A percentile compares a stretch with the other conserved stretches of the same genome.
These are phyloP conservation scores for Perca fluviatilis DNA, from an alignment of 2,113 vertebrate species.

Conservation along the genomic window DNA sequence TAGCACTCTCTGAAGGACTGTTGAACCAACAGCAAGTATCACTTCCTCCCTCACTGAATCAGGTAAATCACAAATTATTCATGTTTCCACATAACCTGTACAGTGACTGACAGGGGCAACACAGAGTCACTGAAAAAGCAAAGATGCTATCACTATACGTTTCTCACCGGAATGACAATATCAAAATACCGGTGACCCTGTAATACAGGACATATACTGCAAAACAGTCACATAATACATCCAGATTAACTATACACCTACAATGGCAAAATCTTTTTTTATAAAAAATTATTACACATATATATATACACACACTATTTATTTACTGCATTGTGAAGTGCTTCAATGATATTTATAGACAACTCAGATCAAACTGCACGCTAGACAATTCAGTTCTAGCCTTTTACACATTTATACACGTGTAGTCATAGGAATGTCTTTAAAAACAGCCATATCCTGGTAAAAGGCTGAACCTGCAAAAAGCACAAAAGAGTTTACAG, in stretches of 20 bases:
- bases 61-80: background rate
- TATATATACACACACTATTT: background rate
- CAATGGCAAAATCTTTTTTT: background rate
- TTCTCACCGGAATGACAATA: background rate
- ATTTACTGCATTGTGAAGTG: conserved; percentile 8
- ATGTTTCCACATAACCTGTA: background rate
- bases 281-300: background rate
- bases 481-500: background rate
- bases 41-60: background rate
- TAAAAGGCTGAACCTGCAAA: background rate
- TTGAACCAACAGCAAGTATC: background rate
- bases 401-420: background rate
- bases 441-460: background rate
- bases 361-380: background rate
- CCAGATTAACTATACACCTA: background rate
- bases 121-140: background rate
- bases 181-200: background rate
- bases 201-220: background rate
- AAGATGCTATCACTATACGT: background rate
- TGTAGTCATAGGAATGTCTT: background rate
- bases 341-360: background rate
- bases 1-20: background rate
- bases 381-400: background rate
- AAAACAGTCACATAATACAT: background rate
- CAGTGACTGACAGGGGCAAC: background rate